Evolutionary conservation across 2,888 invertebrate genomes (phyloP).

Genomic region (Hirtodrosophila cameraria): DNA sequence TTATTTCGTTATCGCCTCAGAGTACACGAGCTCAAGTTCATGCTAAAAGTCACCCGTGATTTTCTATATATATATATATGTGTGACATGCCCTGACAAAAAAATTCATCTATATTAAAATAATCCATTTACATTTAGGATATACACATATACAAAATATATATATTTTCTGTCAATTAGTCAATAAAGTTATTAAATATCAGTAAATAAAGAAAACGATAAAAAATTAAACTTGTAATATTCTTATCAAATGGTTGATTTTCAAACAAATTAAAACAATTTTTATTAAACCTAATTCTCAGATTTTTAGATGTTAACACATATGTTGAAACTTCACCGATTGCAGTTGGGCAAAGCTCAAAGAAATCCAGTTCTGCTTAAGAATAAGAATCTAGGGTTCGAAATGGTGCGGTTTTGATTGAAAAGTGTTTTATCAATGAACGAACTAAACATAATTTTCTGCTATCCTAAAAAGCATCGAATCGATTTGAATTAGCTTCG

Average conservation of each 20-base stretch:
- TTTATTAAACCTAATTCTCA: no score
- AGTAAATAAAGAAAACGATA: conserved; percentile 40
- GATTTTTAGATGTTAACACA: no score
- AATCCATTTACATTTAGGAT: conserved; percentile 32
- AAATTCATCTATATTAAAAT: conserved; percentile 31
- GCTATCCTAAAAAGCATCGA: no score
- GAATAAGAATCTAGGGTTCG: no score
- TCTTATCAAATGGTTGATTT: neutral
- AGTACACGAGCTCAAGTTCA: conserved; percentile 36
- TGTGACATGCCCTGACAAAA: conserved; percentile 11
- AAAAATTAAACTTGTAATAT: conserved; percentile 6
- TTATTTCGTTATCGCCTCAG: conserved; percentile 40
- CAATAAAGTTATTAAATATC: conserved; percentile 45
- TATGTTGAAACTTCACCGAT: no score
- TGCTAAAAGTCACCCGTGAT: conserved; percentile 28
- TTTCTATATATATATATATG: conserved; percentile 33
- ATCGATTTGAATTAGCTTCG: conserved; percentile 8
- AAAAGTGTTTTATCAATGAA: no score
- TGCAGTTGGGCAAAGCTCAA: no score
- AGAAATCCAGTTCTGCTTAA: no score
- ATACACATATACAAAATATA: conserved; percentile 35
- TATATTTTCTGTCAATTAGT: conserved; percentile 72
- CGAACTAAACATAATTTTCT: no score
- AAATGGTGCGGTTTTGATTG: no score
- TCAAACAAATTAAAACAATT: neutral